Evolutionary conservation across 2,797 vertebrate genomes (phyloP).

Genomic region (Vireo griseus): DNA sequence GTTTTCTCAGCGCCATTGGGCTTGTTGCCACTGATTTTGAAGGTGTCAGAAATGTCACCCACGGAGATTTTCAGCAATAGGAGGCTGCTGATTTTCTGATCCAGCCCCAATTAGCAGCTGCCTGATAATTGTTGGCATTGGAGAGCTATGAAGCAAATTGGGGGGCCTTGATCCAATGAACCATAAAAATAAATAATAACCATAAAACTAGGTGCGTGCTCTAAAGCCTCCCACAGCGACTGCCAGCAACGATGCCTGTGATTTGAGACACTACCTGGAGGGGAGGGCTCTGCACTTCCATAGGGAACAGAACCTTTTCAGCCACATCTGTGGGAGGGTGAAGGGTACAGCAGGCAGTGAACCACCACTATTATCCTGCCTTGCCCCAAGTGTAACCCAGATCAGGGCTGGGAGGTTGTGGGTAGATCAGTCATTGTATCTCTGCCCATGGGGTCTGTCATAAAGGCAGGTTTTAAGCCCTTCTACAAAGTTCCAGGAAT

Average conservation of each 20-base stretch:
- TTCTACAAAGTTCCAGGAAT: not conserved
- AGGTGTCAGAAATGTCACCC: slow-evolving; percentile 39
- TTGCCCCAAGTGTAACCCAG: not conserved
- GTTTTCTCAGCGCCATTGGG: not conserved
- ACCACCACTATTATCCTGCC: not conserved
- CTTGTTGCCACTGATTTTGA: not conserved
- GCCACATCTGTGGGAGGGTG: not conserved
- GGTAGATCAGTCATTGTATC: not conserved
- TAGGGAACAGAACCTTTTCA: not conserved
- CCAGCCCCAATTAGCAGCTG: slow-evolving; percentile 46
- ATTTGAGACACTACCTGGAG: not conserved
- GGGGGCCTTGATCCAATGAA: slow-evolving; percentile 12
- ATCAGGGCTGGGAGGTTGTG: not conserved
- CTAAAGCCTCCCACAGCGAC: not conserved
- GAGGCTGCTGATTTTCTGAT: not conserved
- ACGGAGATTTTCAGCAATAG: not conserved
- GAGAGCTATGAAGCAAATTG: slow-evolving; percentile 12
- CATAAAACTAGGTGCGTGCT: not conserved
- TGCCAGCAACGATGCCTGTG: not conserved
- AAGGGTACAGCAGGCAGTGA: not conserved
- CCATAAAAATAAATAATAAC: slow-evolving; percentile 61
- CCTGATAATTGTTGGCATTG: slow-evolving; percentile 55
- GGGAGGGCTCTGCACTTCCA: not conserved
- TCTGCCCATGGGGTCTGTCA: not conserved
- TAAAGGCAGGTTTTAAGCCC: not conserved